Conservation (phyloP, 2,888 invertebrate genomes). For the Mesoligia furuncula region DNA sequence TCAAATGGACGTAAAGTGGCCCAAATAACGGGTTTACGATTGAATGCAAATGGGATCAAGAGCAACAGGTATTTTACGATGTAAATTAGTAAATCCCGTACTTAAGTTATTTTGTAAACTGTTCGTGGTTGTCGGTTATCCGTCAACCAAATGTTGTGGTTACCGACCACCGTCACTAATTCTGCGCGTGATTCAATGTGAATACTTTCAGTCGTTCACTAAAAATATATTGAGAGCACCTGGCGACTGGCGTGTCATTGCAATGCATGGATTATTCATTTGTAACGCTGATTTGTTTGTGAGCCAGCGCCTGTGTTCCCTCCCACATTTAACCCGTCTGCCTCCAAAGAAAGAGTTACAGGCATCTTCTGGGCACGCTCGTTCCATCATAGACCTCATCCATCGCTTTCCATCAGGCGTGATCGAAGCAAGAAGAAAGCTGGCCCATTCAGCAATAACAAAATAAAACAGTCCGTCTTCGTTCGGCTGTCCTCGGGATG, state of each 20-base stretch:
- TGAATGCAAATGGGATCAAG: neutral
- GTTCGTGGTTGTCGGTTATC: neutral
- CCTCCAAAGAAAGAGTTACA: neutral
- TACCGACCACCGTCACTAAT: conserved; percentile 21
- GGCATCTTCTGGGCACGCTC: neutral
- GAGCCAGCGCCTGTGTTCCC: neutral
- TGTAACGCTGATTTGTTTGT: conserved; percentile 4
- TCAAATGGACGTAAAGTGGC: neutral
- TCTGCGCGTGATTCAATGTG: conserved; percentile 42
- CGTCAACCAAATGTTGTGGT: conserved; percentile 28
- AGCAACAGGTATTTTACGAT: neutral
- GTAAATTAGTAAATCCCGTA: neutral
- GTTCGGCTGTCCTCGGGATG: too few species aligned
- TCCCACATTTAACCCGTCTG: neutral
- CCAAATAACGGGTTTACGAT: neutral
- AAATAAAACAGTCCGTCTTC: too few species aligned
- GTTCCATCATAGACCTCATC: neutral
- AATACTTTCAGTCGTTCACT: conserved; percentile 51
- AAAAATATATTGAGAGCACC: conserved; percentile 51
- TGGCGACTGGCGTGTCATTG: conserved; percentile 23
- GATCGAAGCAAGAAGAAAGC: neutral
- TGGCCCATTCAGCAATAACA: neutral
- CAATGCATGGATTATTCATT: conserved; percentile 13
- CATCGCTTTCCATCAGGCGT: neutral
- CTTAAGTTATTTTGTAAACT: conserved; percentile 19